These are phyloP conservation scores for Lampris megalopsis DNA, from an alignment of 2,113 vertebrate species.

Conservation along the genomic window DNA sequence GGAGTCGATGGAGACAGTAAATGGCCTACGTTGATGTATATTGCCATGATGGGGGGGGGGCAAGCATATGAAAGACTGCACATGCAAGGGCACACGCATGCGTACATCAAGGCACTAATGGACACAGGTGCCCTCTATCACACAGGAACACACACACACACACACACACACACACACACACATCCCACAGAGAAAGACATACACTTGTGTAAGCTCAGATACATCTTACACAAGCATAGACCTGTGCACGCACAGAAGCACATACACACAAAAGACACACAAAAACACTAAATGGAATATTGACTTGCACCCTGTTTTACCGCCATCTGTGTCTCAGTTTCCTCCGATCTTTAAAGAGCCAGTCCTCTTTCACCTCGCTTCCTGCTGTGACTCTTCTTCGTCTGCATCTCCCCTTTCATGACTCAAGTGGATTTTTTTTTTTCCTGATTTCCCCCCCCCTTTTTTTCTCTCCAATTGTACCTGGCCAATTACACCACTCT, in stretches of 20 bases:
- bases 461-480: too few species aligned
- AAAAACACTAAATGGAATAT: background rate
- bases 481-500: too few species aligned
- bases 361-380: too few species aligned
- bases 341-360: too few species aligned
- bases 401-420: too few species aligned
- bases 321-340: too few species aligned
- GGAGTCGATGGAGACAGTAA: background rate
- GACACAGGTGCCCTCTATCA: too few species aligned
- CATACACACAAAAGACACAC: conserved; percentile 4
- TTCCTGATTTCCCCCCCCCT: too few species aligned
- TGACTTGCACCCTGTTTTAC: too few species aligned
- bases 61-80: conserved; percentile 5
- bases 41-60: background rate
- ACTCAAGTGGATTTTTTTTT: too few species aligned
- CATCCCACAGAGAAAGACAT: background rate
- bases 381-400: too few species aligned
- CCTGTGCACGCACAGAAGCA: background rate
- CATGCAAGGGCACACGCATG: background rate
- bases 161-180: conserved; percentile 3
- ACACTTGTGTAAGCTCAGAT: background rate
- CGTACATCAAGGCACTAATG: too few species aligned
- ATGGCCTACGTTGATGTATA: background rate
- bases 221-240: background rate
- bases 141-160: background rate